Percentiles rank a stretch among this genome's conserved stretches.
Evolutionary conservation across 2,797 vertebrate species (phyloP).

Genomic region (Malurus splendens): DNA sequence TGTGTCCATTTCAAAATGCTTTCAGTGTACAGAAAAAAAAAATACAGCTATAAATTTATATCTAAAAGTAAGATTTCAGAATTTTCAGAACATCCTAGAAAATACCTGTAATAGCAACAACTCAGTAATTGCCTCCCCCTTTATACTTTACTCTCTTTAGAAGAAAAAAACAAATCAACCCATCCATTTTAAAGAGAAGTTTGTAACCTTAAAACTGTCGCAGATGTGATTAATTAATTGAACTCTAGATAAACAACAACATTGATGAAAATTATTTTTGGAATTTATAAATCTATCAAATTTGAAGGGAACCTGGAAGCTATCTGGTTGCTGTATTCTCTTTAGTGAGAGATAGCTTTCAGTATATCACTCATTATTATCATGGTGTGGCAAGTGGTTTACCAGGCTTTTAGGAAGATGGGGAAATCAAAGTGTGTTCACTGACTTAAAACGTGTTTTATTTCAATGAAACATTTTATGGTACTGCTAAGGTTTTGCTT

Average conservation of each 20-base stretch:
- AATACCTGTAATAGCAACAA: background rate
- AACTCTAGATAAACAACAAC: background rate
- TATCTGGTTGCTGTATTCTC: background rate
- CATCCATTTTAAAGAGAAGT: background rate
- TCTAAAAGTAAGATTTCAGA: background rate
- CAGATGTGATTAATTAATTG: background rate
- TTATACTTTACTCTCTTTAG: background rate
- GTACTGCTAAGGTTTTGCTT: background rate
- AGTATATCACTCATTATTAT: background rate
- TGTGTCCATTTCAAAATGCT: background rate
- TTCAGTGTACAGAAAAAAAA: background rate
- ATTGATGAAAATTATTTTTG: background rate
- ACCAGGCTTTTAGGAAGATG: background rate
- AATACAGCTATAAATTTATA: background rate
- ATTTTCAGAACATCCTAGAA: background rate
- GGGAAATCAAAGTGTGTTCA: background rate
- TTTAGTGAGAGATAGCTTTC: background rate
- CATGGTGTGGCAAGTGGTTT: background rate
- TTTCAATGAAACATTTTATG: background rate
- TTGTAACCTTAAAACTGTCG: background rate
- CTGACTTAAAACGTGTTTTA: background rate
- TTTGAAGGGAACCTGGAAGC: background rate
- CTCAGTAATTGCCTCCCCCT: background rate
- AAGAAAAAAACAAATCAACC: fast-evolving
- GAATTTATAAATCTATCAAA: background rate